Evolutionary conservation across 2,888 invertebrate genomes (phyloP).

Genomic region (Meganola albula): DNA sequence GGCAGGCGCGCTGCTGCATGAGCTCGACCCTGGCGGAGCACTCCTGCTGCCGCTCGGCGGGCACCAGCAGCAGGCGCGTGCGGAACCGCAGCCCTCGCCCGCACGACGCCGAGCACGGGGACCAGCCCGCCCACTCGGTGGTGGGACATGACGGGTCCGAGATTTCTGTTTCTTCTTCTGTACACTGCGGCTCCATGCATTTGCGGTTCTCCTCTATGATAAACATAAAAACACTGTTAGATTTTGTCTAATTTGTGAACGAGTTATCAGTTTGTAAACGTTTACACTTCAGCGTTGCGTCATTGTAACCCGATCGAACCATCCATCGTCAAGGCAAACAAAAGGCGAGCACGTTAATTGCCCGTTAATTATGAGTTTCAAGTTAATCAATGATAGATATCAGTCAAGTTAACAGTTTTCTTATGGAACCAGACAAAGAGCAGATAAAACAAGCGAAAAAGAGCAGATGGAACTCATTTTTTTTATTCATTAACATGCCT

Average conservation of each 20-base stretch:
- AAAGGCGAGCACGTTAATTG: too few species aligned
- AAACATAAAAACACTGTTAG: conserved; percentile 5
- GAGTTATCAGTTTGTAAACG: too few species aligned
- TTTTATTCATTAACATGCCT: too few species aligned
- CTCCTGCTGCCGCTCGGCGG: conserved; percentile 79
- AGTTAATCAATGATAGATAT: too few species aligned
- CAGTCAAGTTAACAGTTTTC: too few species aligned
- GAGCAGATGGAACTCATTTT: too few species aligned
- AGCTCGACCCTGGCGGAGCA: conserved; percentile 84
- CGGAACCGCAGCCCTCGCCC: conserved; percentile 86
- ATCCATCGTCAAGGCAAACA: too few species aligned
- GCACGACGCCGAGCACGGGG: conserved; percentile 92
- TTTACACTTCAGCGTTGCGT: too few species aligned
- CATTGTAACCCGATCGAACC: too few species aligned
- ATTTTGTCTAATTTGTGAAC: conserved; percentile 4
- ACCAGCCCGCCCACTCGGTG: conserved; percentile 95
- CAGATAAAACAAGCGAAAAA: too few species aligned
- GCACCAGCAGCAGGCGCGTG: conserved; percentile 82
- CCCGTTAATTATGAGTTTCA: too few species aligned
- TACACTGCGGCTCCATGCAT: conserved; percentile 85
- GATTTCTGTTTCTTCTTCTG: conserved; percentile 65
- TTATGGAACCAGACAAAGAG: too few species aligned
- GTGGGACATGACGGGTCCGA: conserved; percentile 84
- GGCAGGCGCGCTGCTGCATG: conserved; percentile 85
- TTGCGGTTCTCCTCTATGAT: conserved; percentile 85